Evolutionary conservation across 2,113 vertebrate genomes (phyloP).

Genomic region (Caranx melampygus): DNA sequence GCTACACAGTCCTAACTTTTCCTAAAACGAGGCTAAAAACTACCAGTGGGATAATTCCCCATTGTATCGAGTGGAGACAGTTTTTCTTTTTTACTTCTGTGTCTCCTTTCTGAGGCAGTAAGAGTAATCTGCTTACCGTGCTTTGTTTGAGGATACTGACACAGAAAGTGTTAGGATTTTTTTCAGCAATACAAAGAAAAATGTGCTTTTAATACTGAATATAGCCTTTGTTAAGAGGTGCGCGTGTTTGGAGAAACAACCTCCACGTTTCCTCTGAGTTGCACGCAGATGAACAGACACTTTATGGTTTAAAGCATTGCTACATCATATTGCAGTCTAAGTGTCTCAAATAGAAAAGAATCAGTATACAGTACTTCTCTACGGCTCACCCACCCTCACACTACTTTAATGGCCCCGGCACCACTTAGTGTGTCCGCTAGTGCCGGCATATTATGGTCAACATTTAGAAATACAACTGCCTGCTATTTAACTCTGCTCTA

Average conservation of each 20-base stretch:
- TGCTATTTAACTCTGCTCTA: conserved; percentile 19
- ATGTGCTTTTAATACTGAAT: background rate
- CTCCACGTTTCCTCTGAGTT: background rate
- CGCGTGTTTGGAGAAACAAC: background rate
- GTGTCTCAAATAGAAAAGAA: conserved; percentile 12
- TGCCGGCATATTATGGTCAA: conserved; percentile 19
- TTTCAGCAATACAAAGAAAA: background rate
- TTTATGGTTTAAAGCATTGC: background rate
- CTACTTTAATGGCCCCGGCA: conserved; percentile 14
- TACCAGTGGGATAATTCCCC: background rate
- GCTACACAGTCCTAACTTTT: conserved; percentile 2
- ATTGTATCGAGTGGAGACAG: background rate
- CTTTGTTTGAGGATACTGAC: conserved; percentile 18
- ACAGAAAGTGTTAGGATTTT: background rate
- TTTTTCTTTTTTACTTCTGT: conserved; percentile 8
- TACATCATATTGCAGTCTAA: conserved; percentile 21
- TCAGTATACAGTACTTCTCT: conserved; percentile 12
- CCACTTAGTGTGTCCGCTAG: conserved; percentile 16
- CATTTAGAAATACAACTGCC: conserved; percentile 25
- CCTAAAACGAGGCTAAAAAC: background rate
- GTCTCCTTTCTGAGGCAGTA: conserved; percentile 9
- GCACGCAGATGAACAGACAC: background rate
- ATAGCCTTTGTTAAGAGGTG: background rate
- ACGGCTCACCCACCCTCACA: background rate
- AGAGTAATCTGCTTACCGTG: conserved; percentile 31